phyloP scores from a whole-genome alignment of 2,113 vertebrate genomes.

The Elachura formosa region DNA sequence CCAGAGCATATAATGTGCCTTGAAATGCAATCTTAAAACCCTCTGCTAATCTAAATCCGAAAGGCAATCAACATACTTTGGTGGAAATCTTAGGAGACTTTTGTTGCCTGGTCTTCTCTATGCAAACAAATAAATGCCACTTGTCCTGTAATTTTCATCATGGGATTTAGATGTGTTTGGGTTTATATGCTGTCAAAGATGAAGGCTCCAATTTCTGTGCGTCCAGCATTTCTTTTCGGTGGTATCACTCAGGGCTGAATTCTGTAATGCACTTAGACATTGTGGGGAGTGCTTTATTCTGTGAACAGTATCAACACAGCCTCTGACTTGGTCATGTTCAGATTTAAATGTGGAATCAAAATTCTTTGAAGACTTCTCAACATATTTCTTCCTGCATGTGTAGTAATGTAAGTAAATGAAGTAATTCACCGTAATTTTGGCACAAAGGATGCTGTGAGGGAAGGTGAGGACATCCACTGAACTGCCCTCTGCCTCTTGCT shows the following conservation, averaged over 20 bases:
- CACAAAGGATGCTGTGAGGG: not conserved
- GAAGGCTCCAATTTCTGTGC: not conserved
- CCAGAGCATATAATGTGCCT: not conserved
- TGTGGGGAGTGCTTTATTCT: not conserved
- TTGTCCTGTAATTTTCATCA: conserved; percentile 35
- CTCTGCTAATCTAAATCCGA: not conserved
- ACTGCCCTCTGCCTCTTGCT: not conserved
- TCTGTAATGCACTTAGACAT: not conserved
- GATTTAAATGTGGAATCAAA: not conserved
- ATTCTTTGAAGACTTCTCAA: not conserved
- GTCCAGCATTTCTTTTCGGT: not conserved
- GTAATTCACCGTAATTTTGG: not conserved
- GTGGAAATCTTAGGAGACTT: conserved; percentile 15
- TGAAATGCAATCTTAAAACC: conserved; percentile 16
- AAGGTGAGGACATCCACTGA: not conserved
- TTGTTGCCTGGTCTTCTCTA: not conserved
- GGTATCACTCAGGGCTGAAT: not conserved
- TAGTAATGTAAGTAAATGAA: not conserved
- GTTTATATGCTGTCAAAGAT: not conserved
- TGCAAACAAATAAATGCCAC: conserved; percentile 20
- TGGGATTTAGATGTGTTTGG: not conserved
- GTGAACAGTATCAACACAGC: not conserved
- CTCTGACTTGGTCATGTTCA: not conserved
- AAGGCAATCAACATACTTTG: conserved; percentile 3
- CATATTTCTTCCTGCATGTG: not conserved